These are phyloP conservation scores for Phaethornis superciliosus DNA, from an alignment of 2,113 vertebrate species.

Conservation along the genomic window DNA sequence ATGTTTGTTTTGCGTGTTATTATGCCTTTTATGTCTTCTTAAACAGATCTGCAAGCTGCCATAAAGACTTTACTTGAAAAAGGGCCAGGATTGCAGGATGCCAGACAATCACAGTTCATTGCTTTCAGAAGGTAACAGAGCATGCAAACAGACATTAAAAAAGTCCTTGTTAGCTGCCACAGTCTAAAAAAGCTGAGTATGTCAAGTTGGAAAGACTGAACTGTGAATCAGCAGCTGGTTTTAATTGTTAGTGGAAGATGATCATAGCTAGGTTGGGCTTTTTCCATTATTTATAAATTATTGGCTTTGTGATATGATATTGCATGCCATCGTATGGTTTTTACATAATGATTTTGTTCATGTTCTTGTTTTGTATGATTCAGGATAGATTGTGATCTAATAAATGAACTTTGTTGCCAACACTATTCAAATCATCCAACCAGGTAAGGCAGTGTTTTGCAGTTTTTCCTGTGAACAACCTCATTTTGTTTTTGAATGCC, in stretches of 20 bases:
- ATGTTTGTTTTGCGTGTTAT: not conserved
- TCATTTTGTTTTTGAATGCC: not conserved
- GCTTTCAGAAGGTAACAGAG: slow-evolving; percentile 82
- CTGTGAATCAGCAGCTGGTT: not conserved
- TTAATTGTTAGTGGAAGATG: not conserved
- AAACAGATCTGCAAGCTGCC: slow-evolving; percentile 72
- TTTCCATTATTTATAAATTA: not conserved
- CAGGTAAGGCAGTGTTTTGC: slow-evolving; percentile 66
- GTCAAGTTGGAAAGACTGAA: not conserved
- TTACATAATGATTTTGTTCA: not conserved
- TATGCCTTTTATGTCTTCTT: slow-evolving; percentile 30
- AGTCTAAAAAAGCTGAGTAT: not conserved
- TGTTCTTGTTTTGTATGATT: not conserved
- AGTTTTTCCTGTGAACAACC: not conserved
- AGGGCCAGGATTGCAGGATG: slow-evolving; percentile 76
- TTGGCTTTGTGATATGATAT: not conserved
- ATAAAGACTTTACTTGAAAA: slow-evolving; percentile 74
- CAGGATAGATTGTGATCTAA: slow-evolving; percentile 80
- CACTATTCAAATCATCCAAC: slow-evolving; percentile 75
- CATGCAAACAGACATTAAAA: not conserved
- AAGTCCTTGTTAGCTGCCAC: not conserved
- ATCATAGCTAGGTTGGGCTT: not conserved
- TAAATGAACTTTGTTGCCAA: slow-evolving; percentile 84
- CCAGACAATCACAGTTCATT: slow-evolving; percentile 84
- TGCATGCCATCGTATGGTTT: not conserved